Percentiles rank a stretch among this genome's conserved stretches.
These are phyloP conservation scores for Etheostoma spectabile DNA, from an alignment of 2,113 vertebrate genomes.

Conservation along the genomic window DNA sequence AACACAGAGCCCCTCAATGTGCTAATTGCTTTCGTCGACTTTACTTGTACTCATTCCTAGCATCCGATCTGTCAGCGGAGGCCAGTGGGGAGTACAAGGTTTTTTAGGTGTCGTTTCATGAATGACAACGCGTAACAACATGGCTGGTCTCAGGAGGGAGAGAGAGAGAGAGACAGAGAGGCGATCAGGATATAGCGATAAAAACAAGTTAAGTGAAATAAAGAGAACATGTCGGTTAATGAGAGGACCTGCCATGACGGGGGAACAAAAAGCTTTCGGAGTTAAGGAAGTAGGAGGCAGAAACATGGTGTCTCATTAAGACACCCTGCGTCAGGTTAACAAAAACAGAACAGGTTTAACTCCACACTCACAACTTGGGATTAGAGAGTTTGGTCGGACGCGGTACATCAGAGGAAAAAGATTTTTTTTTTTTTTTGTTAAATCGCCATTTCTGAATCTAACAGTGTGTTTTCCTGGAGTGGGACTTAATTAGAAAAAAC, in stretches of 20 bases:
- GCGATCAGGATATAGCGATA: not conserved
- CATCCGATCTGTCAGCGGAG: constrained; percentile 36
- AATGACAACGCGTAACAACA: constrained; percentile 43
- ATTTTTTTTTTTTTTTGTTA: constrained; percentile 5
- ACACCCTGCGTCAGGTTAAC: constrained; percentile 42
- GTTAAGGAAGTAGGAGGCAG: constrained; percentile 24
- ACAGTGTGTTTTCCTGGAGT: constrained; percentile 18
- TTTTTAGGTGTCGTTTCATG: constrained; percentile 40
- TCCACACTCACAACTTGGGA: constrained; percentile 18
- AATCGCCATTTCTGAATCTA: constrained; percentile 22
- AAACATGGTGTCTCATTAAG: constrained; percentile 62
- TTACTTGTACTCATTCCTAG: constrained; percentile 43
- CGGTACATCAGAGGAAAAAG: constrained; percentile 5
- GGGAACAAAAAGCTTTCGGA: not conserved
- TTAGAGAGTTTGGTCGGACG: constrained; percentile 24
- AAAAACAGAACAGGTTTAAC: constrained; percentile 44
- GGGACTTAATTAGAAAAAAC: constrained; percentile 52
- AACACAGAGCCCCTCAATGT: constrained; percentile 48
- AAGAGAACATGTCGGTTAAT: constrained; percentile 35
- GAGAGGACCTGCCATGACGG: constrained; percentile 25
- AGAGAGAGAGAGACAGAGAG: constrained; percentile 6
- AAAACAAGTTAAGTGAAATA: constrained; percentile 15
- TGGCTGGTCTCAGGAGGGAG: not conserved
- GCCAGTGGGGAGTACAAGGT: constrained; percentile 27
- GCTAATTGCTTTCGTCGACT: constrained; percentile 75